Evolutionary conservation across 2,888 invertebrate genomes (phyloP), one percentile per base, ranked within the genome.

Genomic region (Rotaria magnacalcarata): DNA sequence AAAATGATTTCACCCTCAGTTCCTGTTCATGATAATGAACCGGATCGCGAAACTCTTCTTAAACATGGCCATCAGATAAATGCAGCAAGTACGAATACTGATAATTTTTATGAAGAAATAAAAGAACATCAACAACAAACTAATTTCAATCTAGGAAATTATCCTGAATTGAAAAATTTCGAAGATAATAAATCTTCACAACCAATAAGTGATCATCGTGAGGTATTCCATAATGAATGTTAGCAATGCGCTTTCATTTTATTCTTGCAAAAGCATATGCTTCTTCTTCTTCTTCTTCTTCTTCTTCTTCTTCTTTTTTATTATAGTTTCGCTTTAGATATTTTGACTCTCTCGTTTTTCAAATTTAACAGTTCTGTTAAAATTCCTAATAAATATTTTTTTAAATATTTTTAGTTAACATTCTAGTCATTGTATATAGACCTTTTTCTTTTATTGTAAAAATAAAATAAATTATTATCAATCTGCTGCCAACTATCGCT

Each of bases 51-150:
- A 80, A 47, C 80, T 80, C 80, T 80, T n/a, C 24, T 80, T n/a
- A 80, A 80, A 80, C 67, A 14, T 34, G 34, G 34, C 24, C 47
- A 6, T 11, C 47, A 80, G 24, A 10, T n/a, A 24, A 43, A 47
- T 80, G 5, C 80, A 47, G 24, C 43, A 47, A 80, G 80, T 80
- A 47, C 43, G 47, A 43, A 80, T 47, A 14, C 14, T 24, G 80
- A 80, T 80, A 47, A 80, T 80, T 80, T 80, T n/a, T 80, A 80
- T 47, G 80, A 80, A 47, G 80, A 80, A 80, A 80, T 80, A 47
- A 80, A 80, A 47, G 80, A 80, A 24, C 80, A 75, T 43, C 47
- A 80, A 24, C 75, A 80, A n/a, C 80, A 80, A 50, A 50, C 50
- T 80, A 7, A 47, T 80, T 47, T 47, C 47, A 47, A 24, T 80